A percentile compares a stretch with the other conserved stretches of the same genome.
Conservation (phyloP, 2,888 invertebrate genomes). For the Synanthedon andrenaeformis region DNA sequence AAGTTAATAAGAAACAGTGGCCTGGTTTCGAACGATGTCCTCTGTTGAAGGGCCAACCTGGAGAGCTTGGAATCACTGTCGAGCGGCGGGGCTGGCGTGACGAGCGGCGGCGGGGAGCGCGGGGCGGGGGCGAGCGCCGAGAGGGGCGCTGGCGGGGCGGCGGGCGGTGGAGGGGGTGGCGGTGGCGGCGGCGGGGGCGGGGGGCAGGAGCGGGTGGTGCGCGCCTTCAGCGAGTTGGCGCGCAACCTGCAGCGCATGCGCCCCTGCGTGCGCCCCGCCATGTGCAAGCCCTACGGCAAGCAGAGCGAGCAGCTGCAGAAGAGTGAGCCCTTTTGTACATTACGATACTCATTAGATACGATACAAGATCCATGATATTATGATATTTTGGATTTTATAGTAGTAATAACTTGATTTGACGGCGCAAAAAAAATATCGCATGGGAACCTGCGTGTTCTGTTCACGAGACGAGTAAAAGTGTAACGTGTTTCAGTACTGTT, state of each 20-base stretch:
- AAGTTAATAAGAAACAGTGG: too few species aligned
- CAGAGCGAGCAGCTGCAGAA: conserved; percentile 90
- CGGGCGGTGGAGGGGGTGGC: conserved; percentile 71
- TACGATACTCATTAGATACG: too few species aligned
- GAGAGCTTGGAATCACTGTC: conserved; percentile 77
- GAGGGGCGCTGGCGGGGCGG: conserved; percentile 66
- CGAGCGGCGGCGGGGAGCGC: conserved; percentile 12
- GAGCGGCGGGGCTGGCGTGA: conserved; percentile 12
- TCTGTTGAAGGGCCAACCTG: conserved; percentile 70
- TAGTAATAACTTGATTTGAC: too few species aligned
- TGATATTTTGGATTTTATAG: too few species aligned
- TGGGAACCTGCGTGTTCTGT: too few species aligned
- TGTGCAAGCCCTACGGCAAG: conserved; percentile 92
- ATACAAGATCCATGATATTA: too few species aligned
- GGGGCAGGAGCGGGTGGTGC: conserved; percentile 87
- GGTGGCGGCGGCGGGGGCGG: conserved; percentile 73
- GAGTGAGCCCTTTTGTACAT: conserved; percentile 59
- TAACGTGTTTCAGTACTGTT: conserved; percentile 75
- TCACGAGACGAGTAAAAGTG: too few species aligned
- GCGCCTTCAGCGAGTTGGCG: conserved; percentile 88
- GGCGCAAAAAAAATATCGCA: too few species aligned
- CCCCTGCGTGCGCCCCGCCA: conserved; percentile 86
- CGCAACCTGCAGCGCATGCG: conserved; percentile 91
- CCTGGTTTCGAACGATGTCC: too few species aligned
- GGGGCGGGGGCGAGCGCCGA: conserved; percentile 29